A percentile compares a stretch with the other conserved stretches of the same genome.
Evolutionary conservation across 2,888 invertebrate species (phyloP).

Genomic region (Polietes domitor): DNA sequence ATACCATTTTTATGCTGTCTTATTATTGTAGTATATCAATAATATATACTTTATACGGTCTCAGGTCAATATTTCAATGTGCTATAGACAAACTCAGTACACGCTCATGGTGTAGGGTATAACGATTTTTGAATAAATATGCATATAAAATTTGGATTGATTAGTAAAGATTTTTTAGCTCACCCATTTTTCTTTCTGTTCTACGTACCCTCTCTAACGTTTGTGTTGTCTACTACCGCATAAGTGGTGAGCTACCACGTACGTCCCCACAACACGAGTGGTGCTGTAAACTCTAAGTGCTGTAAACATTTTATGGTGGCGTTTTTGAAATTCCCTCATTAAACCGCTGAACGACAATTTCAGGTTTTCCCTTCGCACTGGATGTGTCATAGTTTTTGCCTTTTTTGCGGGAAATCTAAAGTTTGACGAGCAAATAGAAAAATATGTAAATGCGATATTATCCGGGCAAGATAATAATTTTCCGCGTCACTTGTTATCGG

Average conservation of each 20-base stretch:
- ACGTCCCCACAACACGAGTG: constrained; percentile 1
- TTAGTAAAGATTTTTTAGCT: no score
- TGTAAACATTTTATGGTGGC: constrained; percentile 15
- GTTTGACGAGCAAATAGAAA: background rate
- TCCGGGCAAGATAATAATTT: background rate
- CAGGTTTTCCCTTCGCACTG: background rate
- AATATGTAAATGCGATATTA: background rate
- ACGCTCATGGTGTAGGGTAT: no score
- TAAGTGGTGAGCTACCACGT: background rate
- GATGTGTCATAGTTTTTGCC: background rate
- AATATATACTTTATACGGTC: no score
- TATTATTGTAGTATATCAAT: no score
- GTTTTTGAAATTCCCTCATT: background rate
- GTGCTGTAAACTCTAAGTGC: constrained; percentile 22
- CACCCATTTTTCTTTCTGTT: no score
- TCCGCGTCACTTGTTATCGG: background rate
- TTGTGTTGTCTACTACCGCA: background rate
- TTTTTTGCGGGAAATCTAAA: background rate
- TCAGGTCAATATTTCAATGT: no score
- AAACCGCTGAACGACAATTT: constrained; percentile 31
- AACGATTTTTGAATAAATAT: no score
- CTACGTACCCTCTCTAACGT: no score
- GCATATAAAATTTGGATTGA: no score
- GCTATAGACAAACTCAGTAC: no score
- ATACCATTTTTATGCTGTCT: no score